These are phyloP conservation scores for Parnassius apollo DNA, from an alignment of 2,888 invertebrate genomes.

Conservation along the genomic window DNA sequence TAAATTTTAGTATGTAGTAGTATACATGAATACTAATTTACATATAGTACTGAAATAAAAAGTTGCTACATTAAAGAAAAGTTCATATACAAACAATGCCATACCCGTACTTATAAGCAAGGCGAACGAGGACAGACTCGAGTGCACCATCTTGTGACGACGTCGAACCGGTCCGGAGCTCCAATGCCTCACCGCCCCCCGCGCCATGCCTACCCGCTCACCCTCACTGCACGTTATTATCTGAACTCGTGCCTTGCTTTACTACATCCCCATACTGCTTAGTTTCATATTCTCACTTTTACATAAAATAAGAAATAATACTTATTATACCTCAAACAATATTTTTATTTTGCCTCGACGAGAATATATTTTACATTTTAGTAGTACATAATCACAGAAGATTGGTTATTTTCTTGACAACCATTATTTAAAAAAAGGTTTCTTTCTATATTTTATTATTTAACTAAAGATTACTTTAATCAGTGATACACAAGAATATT, in stretches of 20 bases:
- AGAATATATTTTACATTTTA: too few species aligned
- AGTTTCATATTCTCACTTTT: conserved; percentile 34
- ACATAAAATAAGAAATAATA: conserved; percentile 8
- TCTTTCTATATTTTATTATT: too few species aligned
- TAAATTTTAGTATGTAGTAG: too few species aligned
- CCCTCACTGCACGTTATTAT: conserved; percentile 37
- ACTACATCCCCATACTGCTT: conserved; percentile 38
- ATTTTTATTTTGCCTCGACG: too few species aligned
- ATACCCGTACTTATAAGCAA: conserved; percentile 45
- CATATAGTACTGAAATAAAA: neutral
- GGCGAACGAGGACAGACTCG: conserved; percentile 62
- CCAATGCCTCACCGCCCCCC: conserved; percentile 32
- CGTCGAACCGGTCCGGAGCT: conserved; percentile 53
- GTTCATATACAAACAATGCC: conserved; percentile 34
- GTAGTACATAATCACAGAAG: too few species aligned
- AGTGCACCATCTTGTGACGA: conserved; percentile 52
- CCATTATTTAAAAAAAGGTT: too few species aligned
- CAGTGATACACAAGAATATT: too few species aligned
- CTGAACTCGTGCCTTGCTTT: conserved; percentile 30
- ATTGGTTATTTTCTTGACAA: too few species aligned
- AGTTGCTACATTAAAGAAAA: conserved; percentile 6
- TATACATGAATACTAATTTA: too few species aligned
- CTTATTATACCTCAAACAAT: conserved; percentile 6
- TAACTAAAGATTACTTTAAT: too few species aligned
- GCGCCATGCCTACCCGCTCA: conserved; percentile 31